A percentile compares a stretch with the other conserved stretches of the same genome.
phyloP scores from a whole-genome alignment of 2,797 vertebrate species.

The Silurus aristotelis region DNA sequence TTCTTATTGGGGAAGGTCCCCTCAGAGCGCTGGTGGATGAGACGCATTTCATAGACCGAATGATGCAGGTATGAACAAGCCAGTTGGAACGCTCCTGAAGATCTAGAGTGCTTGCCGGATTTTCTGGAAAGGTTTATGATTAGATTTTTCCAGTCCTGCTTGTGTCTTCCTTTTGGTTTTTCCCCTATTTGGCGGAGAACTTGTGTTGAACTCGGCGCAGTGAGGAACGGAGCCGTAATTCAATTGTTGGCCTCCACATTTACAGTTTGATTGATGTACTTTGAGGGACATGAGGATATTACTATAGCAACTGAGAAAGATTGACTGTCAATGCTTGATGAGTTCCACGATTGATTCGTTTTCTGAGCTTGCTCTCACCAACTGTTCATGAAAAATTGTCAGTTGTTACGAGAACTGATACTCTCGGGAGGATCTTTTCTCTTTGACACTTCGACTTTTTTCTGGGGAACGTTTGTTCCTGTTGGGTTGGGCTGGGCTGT shows the following conservation, averaged over 20 bases:
- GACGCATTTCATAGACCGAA: background rate
- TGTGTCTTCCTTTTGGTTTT: background rate
- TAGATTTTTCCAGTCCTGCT: background rate
- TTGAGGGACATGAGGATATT: conserved; percentile 18
- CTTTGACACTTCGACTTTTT: background rate
- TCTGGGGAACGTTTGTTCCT: background rate
- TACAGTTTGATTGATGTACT: conserved; percentile 42
- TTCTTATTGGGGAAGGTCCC: conserved; percentile 23
- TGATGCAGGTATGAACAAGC: background rate
- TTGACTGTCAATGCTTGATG: conserved; percentile 30
- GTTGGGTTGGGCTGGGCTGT: background rate
- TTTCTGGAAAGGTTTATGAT: background rate
- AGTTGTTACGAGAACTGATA: conserved; percentile 5
- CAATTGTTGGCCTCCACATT: conserved; percentile 33
- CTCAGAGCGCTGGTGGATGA: background rate
- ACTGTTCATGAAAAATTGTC: conserved; percentile 21
- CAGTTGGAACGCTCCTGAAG: background rate
- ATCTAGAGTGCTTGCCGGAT: background rate
- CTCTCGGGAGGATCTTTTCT: conserved; percentile 13
- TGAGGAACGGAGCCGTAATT: conserved; percentile 39
- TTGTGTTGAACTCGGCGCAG: conserved; percentile 13
- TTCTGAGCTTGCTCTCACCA: conserved; percentile 24
- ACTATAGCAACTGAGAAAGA: conserved; percentile 32
- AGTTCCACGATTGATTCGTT: conserved; percentile 27
- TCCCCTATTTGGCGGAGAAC: background rate